phyloP scores from a whole-genome alignment of 2,113 vertebrate species.

The Pseudorhombus dupliciocellatus region DNA sequence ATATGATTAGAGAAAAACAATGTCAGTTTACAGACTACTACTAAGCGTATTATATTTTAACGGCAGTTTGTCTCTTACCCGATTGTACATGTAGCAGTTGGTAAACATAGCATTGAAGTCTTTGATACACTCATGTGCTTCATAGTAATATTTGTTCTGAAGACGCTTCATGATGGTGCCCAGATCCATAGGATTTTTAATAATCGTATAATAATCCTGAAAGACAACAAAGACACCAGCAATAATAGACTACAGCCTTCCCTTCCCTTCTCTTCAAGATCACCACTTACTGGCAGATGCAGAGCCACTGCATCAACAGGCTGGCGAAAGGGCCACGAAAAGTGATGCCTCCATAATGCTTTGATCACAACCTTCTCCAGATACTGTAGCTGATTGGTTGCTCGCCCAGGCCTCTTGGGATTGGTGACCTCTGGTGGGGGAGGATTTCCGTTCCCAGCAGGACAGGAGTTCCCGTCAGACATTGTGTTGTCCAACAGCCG shows the following conservation, averaged over 20 bases:
- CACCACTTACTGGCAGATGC: constrained; percentile 89
- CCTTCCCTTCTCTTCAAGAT: no score
- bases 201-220: constrained; percentile 94
- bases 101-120: constrained; percentile 93
- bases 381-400: constrained; percentile 92
- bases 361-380: constrained; percentile 88
- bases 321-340: constrained; percentile 93
- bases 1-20: neutral
- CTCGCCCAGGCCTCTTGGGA: constrained; percentile 78
- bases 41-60: neutral
- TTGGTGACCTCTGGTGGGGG: constrained; percentile 88
- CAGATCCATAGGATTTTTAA: constrained; percentile 94
- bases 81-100: constrained; percentile 95
- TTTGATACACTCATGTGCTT: constrained; percentile 87
- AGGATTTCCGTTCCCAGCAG: constrained; percentile 83
- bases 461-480: constrained; percentile 76
- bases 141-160: constrained; percentile 90
- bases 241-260: neutral
- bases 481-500: constrained; percentile 68
- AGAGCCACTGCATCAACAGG: constrained; percentile 92
- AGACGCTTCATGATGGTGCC: constrained; percentile 90
- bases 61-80: constrained; percentile 73
- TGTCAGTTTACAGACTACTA: neutral
- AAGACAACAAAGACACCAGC: constrained; percentile 26
- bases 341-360: constrained; percentile 88